Conservation (phyloP, 2,888 invertebrate species). For the Mimachlamys varia region DNA sequence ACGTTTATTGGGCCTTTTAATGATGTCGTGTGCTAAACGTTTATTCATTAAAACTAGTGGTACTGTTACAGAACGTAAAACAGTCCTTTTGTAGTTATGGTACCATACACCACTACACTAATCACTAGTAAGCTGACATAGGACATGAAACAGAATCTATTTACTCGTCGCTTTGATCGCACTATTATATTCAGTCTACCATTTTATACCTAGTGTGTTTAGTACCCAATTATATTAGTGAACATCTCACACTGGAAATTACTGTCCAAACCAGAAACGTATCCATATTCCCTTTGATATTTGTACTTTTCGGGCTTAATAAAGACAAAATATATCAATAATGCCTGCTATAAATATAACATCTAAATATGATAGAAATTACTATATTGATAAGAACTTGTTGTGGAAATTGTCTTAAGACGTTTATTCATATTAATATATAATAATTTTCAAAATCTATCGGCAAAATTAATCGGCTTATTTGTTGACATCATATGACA, state of each 20-base stretch:
- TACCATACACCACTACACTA: background rate
- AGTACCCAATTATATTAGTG: slow-evolving; percentile 18
- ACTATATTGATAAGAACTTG: too few species aligned
- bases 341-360: background rate
- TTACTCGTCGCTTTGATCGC: background rate
- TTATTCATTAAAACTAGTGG: too few species aligned
- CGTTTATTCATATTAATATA: too few species aligned
- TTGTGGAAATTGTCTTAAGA: too few species aligned
- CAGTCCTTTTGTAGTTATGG: background rate
- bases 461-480: too few species aligned
- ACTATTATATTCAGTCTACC: background rate
- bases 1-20: too few species aligned
- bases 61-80: background rate
- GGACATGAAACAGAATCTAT: background rate
- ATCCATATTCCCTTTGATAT: background rate
- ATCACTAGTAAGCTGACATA: background rate
- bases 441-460: too few species aligned
- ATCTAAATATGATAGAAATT: background rate
- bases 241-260: background rate
- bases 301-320: background rate
- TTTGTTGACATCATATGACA: too few species aligned
- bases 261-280: background rate
- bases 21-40: too few species aligned
- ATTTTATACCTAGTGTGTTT: background rate
- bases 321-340: background rate